These are phyloP conservation scores for Pandemis corylana DNA, from an alignment of 2,888 invertebrate genomes.

Conservation along the genomic window DNA sequence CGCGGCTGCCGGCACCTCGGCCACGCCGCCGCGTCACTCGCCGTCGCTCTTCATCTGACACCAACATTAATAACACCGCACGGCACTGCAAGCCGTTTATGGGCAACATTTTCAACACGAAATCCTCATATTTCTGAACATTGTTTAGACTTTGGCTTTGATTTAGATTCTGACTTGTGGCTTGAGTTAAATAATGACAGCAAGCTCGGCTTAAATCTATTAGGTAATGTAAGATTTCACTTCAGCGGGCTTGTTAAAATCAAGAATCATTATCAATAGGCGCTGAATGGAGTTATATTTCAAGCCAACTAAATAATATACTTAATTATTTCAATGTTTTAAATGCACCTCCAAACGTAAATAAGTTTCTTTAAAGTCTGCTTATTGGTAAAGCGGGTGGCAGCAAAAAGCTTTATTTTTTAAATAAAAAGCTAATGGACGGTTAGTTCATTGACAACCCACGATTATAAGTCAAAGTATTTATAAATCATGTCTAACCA, in stretches of 20 bases:
- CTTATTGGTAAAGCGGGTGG: no score
- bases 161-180: neutral
- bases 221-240: no score
- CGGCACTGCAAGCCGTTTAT: slow-evolving; percentile 26
- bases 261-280: no score
- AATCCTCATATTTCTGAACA: slow-evolving; percentile 12
- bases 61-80: slow-evolving; percentile 41
- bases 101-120: slow-evolving; percentile 33
- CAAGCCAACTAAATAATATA: no score
- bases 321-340: no score
- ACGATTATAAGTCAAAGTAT: no score
- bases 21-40: slow-evolving; percentile 40
- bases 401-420: neutral
- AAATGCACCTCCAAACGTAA: no score
- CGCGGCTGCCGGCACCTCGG: slow-evolving; percentile 51
- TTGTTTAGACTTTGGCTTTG: neutral
- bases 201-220: no score
- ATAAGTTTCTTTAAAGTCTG: no score
- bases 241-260: neutral
- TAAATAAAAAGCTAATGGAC: neutral
- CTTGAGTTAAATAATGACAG: neutral
- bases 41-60: slow-evolving; percentile 43
- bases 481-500: neutral
- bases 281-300: no score
- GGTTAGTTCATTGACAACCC: neutral